Conservation (phyloP, 2,113 vertebrate species). For the Gila orcuttii region DNA sequence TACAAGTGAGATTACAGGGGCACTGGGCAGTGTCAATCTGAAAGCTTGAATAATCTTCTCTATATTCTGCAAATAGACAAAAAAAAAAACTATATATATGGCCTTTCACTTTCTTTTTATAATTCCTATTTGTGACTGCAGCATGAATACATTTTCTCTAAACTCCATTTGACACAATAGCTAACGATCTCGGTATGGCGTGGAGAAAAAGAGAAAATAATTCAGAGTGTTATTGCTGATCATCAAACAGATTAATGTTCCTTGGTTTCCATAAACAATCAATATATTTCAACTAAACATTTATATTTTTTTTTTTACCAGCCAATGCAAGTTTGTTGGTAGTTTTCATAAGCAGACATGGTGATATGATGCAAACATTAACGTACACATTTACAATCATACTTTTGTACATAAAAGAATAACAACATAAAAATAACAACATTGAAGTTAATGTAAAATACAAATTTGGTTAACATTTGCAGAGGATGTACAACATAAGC, state of each 20-base stretch:
- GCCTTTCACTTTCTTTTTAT: neutral
- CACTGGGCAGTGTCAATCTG: neutral
- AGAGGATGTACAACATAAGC: conserved; percentile 62
- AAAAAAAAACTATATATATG: neutral
- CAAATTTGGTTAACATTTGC: conserved; percentile 29
- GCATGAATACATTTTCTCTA: conserved; percentile 24
- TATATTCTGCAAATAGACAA: neutral
- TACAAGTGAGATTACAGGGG: neutral
- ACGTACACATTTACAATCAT: conserved; percentile 58
- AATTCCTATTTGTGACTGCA: conserved; percentile 16
- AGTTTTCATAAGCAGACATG: conserved; percentile 52
- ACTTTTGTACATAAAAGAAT: conserved; percentile 58
- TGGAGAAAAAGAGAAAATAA: conserved; percentile 30
- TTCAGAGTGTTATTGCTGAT: conserved; percentile 62
- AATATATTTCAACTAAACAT: neutral
- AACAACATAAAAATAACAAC: conserved; percentile 50
- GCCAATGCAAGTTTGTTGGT: neutral
- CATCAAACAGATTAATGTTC: conserved; percentile 30
- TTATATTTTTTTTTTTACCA: neutral
- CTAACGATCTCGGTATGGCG: conserved; percentile 38
- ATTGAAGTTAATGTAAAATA: conserved; percentile 33
- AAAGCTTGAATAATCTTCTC: neutral
- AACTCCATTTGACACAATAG: conserved; percentile 50
- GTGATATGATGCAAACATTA: conserved; percentile 59
- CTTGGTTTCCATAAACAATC: conserved; percentile 55